phyloP scores from a whole-genome alignment of 1,140 invertebrate species.

The Drosophila kurseongensis region DNA sequence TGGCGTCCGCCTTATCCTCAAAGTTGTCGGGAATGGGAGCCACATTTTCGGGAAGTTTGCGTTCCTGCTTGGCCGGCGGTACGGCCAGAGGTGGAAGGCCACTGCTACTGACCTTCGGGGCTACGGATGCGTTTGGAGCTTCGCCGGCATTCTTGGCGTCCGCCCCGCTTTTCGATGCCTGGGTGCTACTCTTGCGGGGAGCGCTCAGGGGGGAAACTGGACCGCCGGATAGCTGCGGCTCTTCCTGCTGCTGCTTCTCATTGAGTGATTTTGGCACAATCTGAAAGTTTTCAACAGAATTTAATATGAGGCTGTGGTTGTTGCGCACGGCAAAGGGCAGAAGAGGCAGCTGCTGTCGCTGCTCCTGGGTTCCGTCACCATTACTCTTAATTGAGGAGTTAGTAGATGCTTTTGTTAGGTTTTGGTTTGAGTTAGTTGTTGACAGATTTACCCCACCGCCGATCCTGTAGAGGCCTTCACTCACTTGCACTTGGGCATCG shows the following conservation, averaged over 20 bases:
- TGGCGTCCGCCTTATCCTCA: conserved; percentile 49
- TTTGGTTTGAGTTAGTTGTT: conserved; percentile 64
- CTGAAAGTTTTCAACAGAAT: conserved; percentile 85
- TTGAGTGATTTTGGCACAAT: conserved; percentile 57
- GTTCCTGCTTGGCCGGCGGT: conserved; percentile 72
- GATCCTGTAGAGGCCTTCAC: conserved; percentile 81
- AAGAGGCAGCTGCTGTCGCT: conserved; percentile 19
- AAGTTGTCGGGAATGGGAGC: conserved; percentile 83
- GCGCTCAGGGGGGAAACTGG: conserved; percentile 64
- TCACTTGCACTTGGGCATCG: conserved; percentile 80
- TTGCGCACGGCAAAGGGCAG: conserved; percentile 51
- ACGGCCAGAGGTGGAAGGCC: conserved; percentile 60
- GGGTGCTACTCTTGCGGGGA: conserved; percentile 61
- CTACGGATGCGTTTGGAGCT: conserved; percentile 51
- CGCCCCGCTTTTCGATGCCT: conserved; percentile 17
- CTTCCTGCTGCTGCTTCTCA: conserved; percentile 54
- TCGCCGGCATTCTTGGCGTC: conserved; percentile 20
- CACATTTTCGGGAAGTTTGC: conserved; percentile 80
- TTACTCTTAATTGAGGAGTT: conserved; percentile 35
- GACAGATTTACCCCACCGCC: conserved; percentile 63
- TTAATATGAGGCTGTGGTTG: conserved; percentile 80
- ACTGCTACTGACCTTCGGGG: conserved; percentile 61
- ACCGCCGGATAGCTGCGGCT: conserved; percentile 48
- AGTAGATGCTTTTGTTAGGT: conserved; percentile 18
- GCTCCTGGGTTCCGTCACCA: conserved; percentile 42